phyloP scores from a whole-genome alignment of 2,888 invertebrate genomes.

The Himalopsyche tibetana region DNA sequence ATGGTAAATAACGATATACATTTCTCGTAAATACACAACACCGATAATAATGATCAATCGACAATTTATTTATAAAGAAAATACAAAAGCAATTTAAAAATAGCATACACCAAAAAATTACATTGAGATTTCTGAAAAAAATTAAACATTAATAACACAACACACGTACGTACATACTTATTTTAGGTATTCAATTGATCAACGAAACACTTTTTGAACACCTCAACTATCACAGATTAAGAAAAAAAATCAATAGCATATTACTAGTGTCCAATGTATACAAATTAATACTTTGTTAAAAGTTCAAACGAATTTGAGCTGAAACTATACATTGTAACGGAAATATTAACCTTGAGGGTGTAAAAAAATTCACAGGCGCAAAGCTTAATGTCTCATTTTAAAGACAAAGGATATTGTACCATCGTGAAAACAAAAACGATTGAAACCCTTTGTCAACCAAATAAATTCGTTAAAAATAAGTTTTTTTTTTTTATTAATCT shows the following conservation, averaged over 20 bases:
- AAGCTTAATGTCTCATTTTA: no score
- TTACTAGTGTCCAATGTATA: neutral
- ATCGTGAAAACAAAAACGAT: no score
- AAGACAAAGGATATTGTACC: no score
- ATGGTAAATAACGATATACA: neutral
- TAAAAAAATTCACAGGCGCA: no score
- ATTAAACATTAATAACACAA: slow-evolving; percentile 46
- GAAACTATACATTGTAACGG: neutral
- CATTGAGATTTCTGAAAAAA: slow-evolving; percentile 46
- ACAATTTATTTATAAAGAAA: slow-evolving; percentile 43
- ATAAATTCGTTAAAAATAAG: no score
- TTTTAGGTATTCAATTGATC: neutral
- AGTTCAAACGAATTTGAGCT: neutral
- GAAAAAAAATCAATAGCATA: neutral
- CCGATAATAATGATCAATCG: neutral
- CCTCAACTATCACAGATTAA: neutral
- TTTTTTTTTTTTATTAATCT: no score
- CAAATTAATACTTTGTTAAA: neutral
- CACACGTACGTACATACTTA: slow-evolving; percentile 10
- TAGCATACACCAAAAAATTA: slow-evolving; percentile 48
- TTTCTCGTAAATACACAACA: slow-evolving; percentile 35
- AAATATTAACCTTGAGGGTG: no score
- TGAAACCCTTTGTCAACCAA: no score
- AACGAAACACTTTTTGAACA: slow-evolving; percentile 11
- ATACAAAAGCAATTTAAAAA: slow-evolving; percentile 37